Conservation (phyloP, 2,113 vertebrate species). For the Spea multiplicata region DNA sequence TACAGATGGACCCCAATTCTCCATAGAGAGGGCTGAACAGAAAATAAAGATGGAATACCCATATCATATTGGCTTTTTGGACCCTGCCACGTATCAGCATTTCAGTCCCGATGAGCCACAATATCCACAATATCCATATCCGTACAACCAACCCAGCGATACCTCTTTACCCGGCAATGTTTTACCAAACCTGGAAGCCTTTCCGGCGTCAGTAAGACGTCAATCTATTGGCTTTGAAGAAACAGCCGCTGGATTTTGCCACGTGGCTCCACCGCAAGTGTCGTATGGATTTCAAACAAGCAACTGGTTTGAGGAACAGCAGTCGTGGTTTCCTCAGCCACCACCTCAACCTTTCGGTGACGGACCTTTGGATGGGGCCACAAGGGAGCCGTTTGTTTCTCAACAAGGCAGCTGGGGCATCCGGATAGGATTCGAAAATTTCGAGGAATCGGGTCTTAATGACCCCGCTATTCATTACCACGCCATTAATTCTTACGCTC, state of each 20-base stretch:
- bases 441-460: neutral
- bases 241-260: neutral
- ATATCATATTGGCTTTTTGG: too few species aligned
- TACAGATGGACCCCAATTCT: too few species aligned
- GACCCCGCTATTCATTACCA: neutral
- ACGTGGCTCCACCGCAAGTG: neutral
- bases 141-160: too few species aligned
- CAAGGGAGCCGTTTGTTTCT: neutral
- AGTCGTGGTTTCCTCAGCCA: neutral
- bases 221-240: neutral
- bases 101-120: too few species aligned
- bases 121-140: too few species aligned
- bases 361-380: neutral
- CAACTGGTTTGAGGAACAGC: neutral
- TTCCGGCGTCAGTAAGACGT: too few species aligned
- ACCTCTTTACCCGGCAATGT: too few species aligned
- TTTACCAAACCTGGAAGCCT: too few species aligned
- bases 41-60: too few species aligned
- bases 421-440: neutral
- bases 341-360: too few species aligned
- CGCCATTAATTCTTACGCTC: neutral
- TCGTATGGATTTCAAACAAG: neutral
- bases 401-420: neutral
- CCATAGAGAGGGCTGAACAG: too few species aligned
- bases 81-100: too few species aligned